phyloP scores from a whole-genome alignment of 2,113 vertebrate species.

The Agelaius tricolor region DNA sequence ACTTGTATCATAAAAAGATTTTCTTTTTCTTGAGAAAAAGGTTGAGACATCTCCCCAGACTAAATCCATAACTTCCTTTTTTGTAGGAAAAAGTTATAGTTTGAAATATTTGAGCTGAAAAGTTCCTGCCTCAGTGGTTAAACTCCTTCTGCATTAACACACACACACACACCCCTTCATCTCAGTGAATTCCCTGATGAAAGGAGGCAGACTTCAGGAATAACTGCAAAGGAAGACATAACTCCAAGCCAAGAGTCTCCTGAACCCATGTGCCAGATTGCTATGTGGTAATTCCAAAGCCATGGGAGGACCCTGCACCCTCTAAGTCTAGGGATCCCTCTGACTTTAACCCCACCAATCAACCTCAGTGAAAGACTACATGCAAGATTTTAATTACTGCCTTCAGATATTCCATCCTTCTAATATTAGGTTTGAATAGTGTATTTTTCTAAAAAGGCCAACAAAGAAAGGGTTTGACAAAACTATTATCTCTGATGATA shows the following conservation, averaged over 20 bases:
- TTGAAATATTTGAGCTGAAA: background rate
- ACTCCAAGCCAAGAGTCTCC: background rate
- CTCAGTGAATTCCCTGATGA: background rate
- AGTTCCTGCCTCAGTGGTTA: background rate
- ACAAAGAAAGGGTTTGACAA: background rate
- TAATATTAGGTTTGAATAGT: background rate
- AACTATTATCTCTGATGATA: background rate
- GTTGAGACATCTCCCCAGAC: background rate
- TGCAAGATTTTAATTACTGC: background rate
- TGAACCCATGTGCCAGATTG: background rate
- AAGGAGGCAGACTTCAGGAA: background rate
- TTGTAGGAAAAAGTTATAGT: background rate
- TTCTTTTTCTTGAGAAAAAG: background rate
- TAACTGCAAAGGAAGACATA: background rate
- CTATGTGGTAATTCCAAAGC: background rate
- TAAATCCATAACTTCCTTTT: background rate
- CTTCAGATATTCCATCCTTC: background rate
- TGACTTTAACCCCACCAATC: background rate
- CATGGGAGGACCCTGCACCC: background rate
- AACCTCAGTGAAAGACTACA: background rate
- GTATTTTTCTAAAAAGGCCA: background rate
- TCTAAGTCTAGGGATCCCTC: background rate
- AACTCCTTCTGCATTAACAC: background rate
- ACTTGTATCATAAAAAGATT: background rate
- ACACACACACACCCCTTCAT: background rate